These are phyloP conservation scores for Brachynemurus nebulosus DNA, from an alignment of 2,888 invertebrate genomes.

Conservation along the genomic window DNA sequence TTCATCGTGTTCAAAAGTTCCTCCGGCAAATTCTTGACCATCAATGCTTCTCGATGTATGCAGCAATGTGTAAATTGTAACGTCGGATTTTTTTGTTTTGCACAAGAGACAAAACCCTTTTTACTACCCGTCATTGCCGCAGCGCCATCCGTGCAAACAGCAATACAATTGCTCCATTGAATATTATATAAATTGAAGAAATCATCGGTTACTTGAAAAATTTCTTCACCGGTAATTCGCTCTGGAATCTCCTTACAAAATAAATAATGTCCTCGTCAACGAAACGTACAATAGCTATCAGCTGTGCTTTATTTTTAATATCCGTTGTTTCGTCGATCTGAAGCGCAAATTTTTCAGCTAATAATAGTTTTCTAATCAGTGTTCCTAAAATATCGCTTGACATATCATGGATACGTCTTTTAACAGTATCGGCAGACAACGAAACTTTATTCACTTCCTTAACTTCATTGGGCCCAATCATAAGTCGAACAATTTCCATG, in stretches of 20 bases:
- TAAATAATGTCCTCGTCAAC: constrained; percentile 14
- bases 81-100: constrained; percentile 15
- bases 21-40: no score
- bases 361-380: constrained; percentile 8
- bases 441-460: constrained; percentile 15
- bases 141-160: constrained; percentile 15
- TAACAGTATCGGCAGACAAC: constrained; percentile 15
- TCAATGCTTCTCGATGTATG: no score
- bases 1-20: no score
- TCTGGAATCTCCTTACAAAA: no score
- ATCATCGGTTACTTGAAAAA: constrained; percentile 15
- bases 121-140: constrained; percentile 15
- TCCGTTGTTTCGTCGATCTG: constrained; percentile 15
- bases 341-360: constrained; percentile 14
- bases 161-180: no score
- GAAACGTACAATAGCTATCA: constrained; percentile 15
- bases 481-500: constrained; percentile 11
- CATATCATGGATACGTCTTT: constrained; percentile 15
- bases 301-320: constrained; percentile 14
- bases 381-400: constrained; percentile 12
- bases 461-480: constrained; percentile 13
- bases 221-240: constrained; percentile 16
- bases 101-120: constrained; percentile 14
- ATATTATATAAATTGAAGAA: constrained; percentile 14
- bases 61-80: no score